These are phyloP conservation scores for Struthio camelus DNA, from an alignment of 2,113 vertebrate genomes.

Conservation along the genomic window DNA sequence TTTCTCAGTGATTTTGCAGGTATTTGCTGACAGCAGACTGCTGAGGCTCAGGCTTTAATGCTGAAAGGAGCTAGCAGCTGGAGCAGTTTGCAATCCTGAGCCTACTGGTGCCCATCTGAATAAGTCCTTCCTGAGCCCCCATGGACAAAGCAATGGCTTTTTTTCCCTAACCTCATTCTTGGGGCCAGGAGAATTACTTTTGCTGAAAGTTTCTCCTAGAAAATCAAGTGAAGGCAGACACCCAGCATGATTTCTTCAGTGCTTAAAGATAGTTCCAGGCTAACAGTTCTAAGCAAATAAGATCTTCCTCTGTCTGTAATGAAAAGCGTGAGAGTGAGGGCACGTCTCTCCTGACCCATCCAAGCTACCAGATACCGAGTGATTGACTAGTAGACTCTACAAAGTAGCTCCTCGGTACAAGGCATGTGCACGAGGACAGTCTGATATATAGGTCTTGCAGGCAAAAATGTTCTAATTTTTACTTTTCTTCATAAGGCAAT, in stretches of 20 bases:
- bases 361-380: neutral
- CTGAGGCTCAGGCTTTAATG: slow-evolving; percentile 23
- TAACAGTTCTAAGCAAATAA: neutral
- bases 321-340: neutral
- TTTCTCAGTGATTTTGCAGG: neutral
- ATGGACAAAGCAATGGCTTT: neutral
- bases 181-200: neutral
- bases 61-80: neutral
- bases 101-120: neutral
- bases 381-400: neutral
- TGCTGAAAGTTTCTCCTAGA: slow-evolving; percentile 3
- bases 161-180: neutral
- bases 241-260: neutral
- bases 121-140: neutral
- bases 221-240: neutral
- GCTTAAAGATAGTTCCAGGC: neutral
- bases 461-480: neutral
- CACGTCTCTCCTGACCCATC: neutral
- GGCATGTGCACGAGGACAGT: neutral
- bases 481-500: neutral
- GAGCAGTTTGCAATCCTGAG: neutral
- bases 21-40: neutral
- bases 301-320: neutral
- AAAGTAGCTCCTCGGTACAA: neutral
- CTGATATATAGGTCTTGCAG: neutral